Percentiles rank a stretch among this genome's conserved stretches.
Conservation (phyloP, 1,140 invertebrate genomes). For the Saccostrea echinata region DNA sequence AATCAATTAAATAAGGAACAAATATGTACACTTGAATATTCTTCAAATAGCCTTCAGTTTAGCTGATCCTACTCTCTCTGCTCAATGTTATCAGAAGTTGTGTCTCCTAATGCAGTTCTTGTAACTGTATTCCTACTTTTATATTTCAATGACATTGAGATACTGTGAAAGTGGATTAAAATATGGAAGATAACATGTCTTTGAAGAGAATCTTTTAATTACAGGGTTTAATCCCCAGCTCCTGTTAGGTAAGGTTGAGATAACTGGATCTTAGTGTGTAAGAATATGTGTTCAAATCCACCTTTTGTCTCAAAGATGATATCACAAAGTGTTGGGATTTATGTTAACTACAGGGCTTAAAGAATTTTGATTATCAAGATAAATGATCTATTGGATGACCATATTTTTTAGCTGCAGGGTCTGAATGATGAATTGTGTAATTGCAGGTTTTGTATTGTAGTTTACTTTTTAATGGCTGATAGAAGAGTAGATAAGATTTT, state of each 20-base stretch:
- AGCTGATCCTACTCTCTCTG: not conserved
- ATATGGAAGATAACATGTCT: conserved; percentile 16
- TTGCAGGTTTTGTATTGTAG: conserved; percentile 12
- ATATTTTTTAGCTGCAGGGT: conserved; percentile 1
- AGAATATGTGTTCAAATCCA: conserved; percentile 35
- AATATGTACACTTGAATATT: too few relatives aligned
- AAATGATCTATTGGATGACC: not conserved
- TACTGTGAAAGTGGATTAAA: conserved; percentile 25
- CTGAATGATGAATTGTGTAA: conserved; percentile 25
- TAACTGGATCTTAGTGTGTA: conserved; percentile 37
- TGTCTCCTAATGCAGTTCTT: not conserved
- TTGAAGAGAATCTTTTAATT: conserved; percentile 29
- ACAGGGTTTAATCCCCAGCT: not conserved
- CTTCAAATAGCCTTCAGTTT: not conserved
- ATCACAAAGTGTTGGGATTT: conserved; percentile 44
- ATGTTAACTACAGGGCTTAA: conserved; percentile 40
- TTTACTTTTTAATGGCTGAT: conserved; percentile 34
- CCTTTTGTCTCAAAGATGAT: conserved; percentile 40
- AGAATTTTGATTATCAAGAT: conserved; percentile 29
- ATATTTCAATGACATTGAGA: not conserved
- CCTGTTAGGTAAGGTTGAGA: conserved; percentile 23
- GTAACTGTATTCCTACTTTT: not conserved
- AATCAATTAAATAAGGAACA: too few relatives aligned
- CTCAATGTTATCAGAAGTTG: not conserved
- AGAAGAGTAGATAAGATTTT: conserved; percentile 5